Percentiles rank a stretch among this genome's conserved stretches.
Conservation (phyloP, 1,140 invertebrate species). For the Physella acuta region DNA sequence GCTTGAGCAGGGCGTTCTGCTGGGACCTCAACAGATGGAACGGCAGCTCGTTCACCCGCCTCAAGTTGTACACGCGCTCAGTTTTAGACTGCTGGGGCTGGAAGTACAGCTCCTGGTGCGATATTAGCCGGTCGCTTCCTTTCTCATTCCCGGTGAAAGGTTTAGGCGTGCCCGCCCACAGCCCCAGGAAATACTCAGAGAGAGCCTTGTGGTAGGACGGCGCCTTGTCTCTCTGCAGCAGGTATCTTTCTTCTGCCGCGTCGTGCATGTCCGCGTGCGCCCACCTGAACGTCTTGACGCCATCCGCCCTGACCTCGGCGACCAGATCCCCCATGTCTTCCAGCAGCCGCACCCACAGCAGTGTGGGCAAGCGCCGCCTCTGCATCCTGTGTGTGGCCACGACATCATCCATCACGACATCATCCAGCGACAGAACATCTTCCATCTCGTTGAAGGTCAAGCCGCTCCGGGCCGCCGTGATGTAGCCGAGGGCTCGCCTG, state of each 20-base stretch:
- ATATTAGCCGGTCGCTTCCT: constrained; percentile 41
- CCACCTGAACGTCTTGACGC: constrained; percentile 67
- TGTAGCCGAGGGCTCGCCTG: constrained; percentile 67
- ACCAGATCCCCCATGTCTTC: constrained; percentile 70
- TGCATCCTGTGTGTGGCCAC: constrained; percentile 40
- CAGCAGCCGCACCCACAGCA: constrained; percentile 71
- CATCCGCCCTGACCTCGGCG: constrained; percentile 66
- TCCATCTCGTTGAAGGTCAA: constrained; percentile 75
- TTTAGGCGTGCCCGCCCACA: constrained; percentile 45
- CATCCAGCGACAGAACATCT: constrained; percentile 72
- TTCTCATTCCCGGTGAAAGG: constrained; percentile 45
- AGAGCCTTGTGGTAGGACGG: constrained; percentile 61
- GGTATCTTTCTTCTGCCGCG: constrained; percentile 66
- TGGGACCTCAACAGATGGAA: constrained; percentile 77
- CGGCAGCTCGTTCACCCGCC: constrained; percentile 81
- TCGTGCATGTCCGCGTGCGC: constrained; percentile 66
- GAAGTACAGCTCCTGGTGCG: constrained; percentile 58
- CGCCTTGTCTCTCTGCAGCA: constrained; percentile 55
- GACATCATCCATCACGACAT: constrained; percentile 68
- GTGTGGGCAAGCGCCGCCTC: constrained; percentile 62
- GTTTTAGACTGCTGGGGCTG: constrained; percentile 72
- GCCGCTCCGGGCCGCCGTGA: constrained; percentile 71
- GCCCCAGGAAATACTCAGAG: constrained; percentile 64
- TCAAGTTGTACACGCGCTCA: constrained; percentile 72
- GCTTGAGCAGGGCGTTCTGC: constrained; percentile 86